These are phyloP conservation scores for Aphrophora alni DNA, from an alignment of 2,888 invertebrate genomes.

Conservation along the genomic window DNA sequence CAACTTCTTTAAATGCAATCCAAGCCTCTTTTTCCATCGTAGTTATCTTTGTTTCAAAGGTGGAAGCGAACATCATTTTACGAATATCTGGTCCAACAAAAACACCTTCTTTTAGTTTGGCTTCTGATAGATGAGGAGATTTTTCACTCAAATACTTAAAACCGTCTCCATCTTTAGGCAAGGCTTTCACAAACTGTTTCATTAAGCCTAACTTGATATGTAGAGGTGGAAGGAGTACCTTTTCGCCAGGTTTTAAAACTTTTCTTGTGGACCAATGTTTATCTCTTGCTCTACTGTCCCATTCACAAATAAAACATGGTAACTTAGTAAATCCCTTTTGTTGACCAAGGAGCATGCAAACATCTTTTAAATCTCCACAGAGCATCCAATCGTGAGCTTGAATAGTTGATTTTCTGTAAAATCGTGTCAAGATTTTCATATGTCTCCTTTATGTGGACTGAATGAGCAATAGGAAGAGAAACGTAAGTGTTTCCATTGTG, in stretches of 20 bases:
- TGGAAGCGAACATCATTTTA: background rate
- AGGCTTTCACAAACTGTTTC: constrained; percentile 48
- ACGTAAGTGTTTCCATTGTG: constrained; percentile 52
- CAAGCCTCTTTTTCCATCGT: constrained; percentile 46
- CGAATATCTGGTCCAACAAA: constrained; percentile 37
- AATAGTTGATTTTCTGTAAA: constrained; percentile 47
- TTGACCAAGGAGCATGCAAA: constrained; percentile 43
- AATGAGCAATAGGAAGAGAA: constrained; percentile 47
- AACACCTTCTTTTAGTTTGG: constrained; percentile 40
- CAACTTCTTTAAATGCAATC: constrained; percentile 36
- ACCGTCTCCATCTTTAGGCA: constrained; percentile 38
- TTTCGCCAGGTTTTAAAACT: constrained; percentile 21
- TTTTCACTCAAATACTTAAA: constrained; percentile 15
- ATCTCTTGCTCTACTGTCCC: constrained; percentile 43
- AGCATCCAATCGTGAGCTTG: constrained; percentile 43
- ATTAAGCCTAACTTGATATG: constrained; percentile 42
- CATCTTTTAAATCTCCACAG: constrained; percentile 45
- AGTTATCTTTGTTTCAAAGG: constrained; percentile 37
- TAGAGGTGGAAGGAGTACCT: constrained; percentile 29
- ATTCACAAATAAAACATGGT: constrained; percentile 48
- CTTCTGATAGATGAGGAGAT: constrained; percentile 19
- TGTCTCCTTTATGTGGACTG: constrained; percentile 43
- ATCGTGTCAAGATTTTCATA: constrained; percentile 44
- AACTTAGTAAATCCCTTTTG: constrained; percentile 47
- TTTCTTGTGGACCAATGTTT: constrained; percentile 21